Percentiles rank a stretch among this genome's conserved stretches.
Conservation (phyloP, 2,797 vertebrate genomes). For the Coendou prehensilis region DNA sequence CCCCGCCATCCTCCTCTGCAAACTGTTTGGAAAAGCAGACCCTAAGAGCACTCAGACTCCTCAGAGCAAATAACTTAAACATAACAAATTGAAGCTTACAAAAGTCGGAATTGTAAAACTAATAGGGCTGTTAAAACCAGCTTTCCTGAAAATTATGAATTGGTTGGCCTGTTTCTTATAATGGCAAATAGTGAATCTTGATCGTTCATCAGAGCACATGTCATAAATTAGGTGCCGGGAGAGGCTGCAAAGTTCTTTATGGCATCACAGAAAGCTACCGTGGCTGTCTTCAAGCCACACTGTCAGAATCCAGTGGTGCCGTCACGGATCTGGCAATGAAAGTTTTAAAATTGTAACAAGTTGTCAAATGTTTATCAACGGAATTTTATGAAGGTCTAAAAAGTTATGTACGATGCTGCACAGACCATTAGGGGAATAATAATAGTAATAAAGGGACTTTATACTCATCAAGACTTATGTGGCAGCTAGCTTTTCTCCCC, state of each 20-base stretch:
- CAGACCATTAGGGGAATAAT: conserved; percentile 85
- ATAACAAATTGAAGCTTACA: conserved; percentile 82
- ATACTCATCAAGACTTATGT: conserved; percentile 85
- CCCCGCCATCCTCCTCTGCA: conserved; percentile 27
- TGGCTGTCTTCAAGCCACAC: accelerated
- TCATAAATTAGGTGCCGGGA: conserved; percentile 72
- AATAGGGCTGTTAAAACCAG: conserved; percentile 83
- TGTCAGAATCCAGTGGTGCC: background rate
- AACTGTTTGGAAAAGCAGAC: conserved; percentile 68
- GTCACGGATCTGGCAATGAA: conserved; percentile 5
- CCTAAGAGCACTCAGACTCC: conserved; percentile 67
- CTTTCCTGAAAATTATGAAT: conserved; percentile 84
- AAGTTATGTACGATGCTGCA: conserved; percentile 83
- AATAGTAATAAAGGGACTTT: conserved; percentile 86
- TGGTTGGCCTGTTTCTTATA: conserved; percentile 83
- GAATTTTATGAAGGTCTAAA: conserved; percentile 86
- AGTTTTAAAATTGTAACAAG: conserved; percentile 83
- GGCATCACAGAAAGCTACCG: conserved; percentile 30
- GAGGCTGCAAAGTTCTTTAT: conserved; percentile 67
- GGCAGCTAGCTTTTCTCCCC: conserved; percentile 78
- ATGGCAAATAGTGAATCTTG: conserved; percentile 78
- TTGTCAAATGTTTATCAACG: conserved; percentile 86
- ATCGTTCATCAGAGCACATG: conserved; percentile 62
- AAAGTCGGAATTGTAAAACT: conserved; percentile 82
- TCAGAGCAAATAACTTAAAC: conserved; percentile 76